Conservation (phyloP, 2,888 invertebrate species). For the Eupithecia vulgata region DNA sequence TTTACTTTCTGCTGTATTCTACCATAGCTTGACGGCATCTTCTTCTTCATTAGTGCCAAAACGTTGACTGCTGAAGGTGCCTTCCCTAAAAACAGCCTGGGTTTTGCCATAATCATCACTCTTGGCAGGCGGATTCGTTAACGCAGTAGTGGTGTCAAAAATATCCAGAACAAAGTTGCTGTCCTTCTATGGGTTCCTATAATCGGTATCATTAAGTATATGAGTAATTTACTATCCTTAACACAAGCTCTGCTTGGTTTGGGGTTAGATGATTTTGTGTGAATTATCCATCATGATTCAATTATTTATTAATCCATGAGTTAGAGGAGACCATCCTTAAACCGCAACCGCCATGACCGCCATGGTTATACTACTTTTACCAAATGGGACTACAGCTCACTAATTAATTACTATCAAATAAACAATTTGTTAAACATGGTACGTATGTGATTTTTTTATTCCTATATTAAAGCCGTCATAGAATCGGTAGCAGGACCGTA, state of each 20-base stretch:
- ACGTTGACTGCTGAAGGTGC: too few species aligned
- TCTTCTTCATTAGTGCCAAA: neutral
- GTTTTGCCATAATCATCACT: neutral
- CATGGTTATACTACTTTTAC: neutral
- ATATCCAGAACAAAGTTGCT: neutral
- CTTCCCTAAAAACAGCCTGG: neutral
- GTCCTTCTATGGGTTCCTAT: neutral
- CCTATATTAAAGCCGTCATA: constrained; percentile 54
- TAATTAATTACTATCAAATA: neutral
- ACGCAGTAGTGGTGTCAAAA: neutral
- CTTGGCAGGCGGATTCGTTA: neutral
- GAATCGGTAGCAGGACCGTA: constrained; percentile 64
- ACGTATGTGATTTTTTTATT: neutral
- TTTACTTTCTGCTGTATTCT: neutral
- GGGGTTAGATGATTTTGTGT: too few species aligned
- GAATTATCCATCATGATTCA: too few species aligned
- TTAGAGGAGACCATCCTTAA: neutral
- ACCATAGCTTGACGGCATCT: neutral
- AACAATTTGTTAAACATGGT: neutral
- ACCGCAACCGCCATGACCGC: neutral
- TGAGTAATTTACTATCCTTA: too few species aligned
- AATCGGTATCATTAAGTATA: too few species aligned
- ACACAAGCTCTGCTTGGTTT: too few species aligned
- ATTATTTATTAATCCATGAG: neutral
- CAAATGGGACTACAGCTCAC: neutral